phyloP scores from a whole-genome alignment of 2,797 vertebrate species.

The Aeoliscus strigatus region DNA sequence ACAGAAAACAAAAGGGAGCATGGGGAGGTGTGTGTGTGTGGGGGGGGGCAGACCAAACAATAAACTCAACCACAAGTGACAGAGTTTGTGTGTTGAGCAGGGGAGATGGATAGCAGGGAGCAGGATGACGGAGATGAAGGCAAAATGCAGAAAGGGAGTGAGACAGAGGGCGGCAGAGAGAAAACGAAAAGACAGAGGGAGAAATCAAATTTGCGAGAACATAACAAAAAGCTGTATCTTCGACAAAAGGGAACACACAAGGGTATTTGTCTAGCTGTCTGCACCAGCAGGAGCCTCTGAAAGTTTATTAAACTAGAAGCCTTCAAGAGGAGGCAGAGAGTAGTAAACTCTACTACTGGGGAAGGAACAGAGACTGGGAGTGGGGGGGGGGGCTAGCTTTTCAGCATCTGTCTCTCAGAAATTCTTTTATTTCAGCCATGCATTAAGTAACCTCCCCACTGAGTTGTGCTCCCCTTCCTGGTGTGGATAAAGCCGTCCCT shows the following conservation, averaged over 20 bases:
- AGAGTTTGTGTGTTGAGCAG: constrained; percentile 51
- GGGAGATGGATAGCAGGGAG: constrained; percentile 55
- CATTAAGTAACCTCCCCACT: constrained; percentile 99
- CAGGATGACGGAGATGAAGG: constrained; percentile 68
- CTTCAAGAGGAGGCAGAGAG: constrained; percentile 82
- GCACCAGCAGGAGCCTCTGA: constrained; percentile 88
- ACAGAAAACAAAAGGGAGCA: constrained; percentile 73
- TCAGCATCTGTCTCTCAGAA: constrained; percentile 91
- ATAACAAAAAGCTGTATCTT: constrained; percentile 80
- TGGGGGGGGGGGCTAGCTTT: constrained; percentile 71
- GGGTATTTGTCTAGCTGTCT: constrained; percentile 81
- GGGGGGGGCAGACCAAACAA: constrained; percentile 73
- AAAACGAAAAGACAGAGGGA: constrained; percentile 72
- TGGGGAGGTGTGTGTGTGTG: constrained; percentile 64
- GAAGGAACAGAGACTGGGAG: constrained; percentile 67
- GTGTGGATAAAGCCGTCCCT: constrained; percentile 99
- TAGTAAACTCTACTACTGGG: constrained; percentile 91
- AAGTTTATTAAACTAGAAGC: constrained; percentile 93
- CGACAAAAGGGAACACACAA: constrained; percentile 77
- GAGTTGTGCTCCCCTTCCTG: constrained; percentile 99
- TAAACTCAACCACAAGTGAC: constrained; percentile 75
- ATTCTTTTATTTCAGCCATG: constrained; percentile 99
- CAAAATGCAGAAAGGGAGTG: constrained; percentile 67
- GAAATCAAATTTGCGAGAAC: constrained; percentile 81
- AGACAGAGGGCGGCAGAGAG: constrained; percentile 64